A percentile compares a stretch with the other conserved stretches of the same genome.
Evolutionary conservation across 2,797 vertebrate genomes (phyloP).

Genomic region (Karalla daura): DNA sequence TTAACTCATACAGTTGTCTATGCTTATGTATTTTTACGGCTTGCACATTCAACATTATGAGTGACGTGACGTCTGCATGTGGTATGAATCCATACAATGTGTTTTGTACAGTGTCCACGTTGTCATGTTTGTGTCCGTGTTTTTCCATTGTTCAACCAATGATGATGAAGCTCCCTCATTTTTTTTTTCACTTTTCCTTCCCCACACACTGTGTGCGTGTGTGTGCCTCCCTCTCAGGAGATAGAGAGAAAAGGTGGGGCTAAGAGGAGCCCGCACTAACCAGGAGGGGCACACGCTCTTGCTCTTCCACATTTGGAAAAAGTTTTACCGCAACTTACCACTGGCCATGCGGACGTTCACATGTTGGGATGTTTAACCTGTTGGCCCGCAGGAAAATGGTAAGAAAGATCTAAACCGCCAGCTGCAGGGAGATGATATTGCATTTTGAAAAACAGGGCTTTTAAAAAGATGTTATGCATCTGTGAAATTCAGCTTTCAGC

Average conservation of each 20-base stretch:
- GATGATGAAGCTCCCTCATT: not conserved
- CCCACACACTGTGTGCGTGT: not conserved
- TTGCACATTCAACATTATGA: not conserved
- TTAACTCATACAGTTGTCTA: not conserved
- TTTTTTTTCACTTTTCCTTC: not conserved
- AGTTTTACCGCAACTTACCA: too few species aligned
- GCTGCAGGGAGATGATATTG: not conserved
- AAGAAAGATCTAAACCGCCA: slow-evolving; percentile 21
- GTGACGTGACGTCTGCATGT: not conserved
- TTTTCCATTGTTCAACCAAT: not conserved
- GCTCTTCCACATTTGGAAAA: too few species aligned
- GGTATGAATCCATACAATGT: not conserved
- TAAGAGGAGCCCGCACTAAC: not conserved
- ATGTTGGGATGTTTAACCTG: not conserved
- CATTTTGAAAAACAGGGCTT: not conserved
- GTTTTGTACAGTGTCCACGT: not conserved
- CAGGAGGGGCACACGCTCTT: slow-evolving; percentile 16
- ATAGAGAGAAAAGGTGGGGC: slow-evolving; percentile 44
- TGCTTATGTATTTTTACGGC: not conserved
- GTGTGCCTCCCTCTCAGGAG: slow-evolving; percentile 3
- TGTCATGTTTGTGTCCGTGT: not conserved
- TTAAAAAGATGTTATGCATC: too few species aligned
- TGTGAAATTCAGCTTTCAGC: too few species aligned
- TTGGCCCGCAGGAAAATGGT: slow-evolving; percentile 31
- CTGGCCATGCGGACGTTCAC: not conserved